Percentiles rank a stretch among this genome's conserved stretches.
These are phyloP conservation scores for Brienomyrus brachyistius DNA, from an alignment of 2,113 vertebrate species.

Conservation along the genomic window DNA sequence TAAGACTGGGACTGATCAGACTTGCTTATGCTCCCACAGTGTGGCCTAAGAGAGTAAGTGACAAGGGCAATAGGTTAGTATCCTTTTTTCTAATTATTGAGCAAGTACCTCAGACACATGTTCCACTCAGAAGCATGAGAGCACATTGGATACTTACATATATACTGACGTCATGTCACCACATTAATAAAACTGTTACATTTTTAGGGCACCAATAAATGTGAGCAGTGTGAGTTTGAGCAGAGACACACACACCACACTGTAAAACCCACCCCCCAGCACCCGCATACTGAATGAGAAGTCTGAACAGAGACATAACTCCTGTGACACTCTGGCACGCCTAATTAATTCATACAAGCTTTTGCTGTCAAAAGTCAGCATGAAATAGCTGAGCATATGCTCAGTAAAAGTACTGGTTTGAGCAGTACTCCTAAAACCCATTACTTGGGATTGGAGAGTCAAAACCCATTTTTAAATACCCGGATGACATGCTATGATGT, in stretches of 20 bases:
- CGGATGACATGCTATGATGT: constrained; percentile 8
- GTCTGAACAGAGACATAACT: background rate
- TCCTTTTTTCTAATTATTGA: background rate
- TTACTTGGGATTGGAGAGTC: background rate
- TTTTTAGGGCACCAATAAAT: background rate
- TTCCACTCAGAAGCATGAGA: background rate
- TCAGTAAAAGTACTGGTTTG: background rate
- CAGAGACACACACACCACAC: background rate
- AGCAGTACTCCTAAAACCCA: background rate
- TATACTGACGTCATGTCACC: background rate
- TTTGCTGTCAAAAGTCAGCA: background rate
- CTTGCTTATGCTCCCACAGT: background rate
- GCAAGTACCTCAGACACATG: background rate
- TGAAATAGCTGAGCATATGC: background rate
- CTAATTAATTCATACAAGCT: background rate
- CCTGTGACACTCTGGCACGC: background rate
- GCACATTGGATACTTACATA: background rate
- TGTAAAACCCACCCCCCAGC: background rate
- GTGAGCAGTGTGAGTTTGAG: background rate
- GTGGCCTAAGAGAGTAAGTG: background rate
- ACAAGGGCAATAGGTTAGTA: background rate
- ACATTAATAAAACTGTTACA: background rate
- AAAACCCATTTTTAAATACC: background rate
- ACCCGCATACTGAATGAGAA: background rate
- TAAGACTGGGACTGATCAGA: background rate